These are phyloP conservation scores for Cichladusa arquata DNA, from an alignment of 2,113 vertebrate genomes.

Conservation along the genomic window DNA sequence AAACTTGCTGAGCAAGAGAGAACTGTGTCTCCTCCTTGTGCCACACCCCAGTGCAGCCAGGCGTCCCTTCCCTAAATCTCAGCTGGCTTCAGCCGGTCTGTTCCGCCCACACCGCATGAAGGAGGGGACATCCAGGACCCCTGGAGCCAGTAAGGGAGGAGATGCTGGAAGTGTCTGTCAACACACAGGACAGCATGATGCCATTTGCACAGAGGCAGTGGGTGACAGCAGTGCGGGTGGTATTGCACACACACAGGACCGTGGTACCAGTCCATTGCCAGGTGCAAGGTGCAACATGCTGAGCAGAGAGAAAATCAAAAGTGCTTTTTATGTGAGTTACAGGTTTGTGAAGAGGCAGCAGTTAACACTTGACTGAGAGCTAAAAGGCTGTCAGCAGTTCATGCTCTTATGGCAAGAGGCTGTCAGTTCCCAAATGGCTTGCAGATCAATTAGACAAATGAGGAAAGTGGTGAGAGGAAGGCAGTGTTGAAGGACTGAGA, in stretches of 20 bases:
- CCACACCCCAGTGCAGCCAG: rapidly evolving
- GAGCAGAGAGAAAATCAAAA: background rate
- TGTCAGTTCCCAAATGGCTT: background rate
- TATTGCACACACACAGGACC: background rate
- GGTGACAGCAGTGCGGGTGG: background rate
- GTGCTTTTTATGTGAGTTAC: background rate
- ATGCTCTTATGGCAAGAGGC: background rate
- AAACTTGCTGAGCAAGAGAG: background rate
- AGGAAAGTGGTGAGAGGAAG: background rate
- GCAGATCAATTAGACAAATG: background rate
- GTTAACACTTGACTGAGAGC: background rate
- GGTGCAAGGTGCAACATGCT: background rate
- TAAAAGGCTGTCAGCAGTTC: background rate
- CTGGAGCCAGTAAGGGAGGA: rapidly evolving
- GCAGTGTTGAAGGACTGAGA: background rate
- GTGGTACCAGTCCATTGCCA: rapidly evolving
- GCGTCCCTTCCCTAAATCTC: background rate
- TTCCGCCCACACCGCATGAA: background rate
- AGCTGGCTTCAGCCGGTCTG: background rate
- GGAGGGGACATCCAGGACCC: background rate
- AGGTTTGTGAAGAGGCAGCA: background rate
- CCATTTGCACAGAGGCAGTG: rapidly evolving
- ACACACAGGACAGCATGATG: background rate
- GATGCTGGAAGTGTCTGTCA: background rate
- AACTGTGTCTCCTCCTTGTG: background rate